Evolutionary conservation across 2,797 vertebrate species (phyloP).

Genomic region (Halcyon smyrnensis): DNA sequence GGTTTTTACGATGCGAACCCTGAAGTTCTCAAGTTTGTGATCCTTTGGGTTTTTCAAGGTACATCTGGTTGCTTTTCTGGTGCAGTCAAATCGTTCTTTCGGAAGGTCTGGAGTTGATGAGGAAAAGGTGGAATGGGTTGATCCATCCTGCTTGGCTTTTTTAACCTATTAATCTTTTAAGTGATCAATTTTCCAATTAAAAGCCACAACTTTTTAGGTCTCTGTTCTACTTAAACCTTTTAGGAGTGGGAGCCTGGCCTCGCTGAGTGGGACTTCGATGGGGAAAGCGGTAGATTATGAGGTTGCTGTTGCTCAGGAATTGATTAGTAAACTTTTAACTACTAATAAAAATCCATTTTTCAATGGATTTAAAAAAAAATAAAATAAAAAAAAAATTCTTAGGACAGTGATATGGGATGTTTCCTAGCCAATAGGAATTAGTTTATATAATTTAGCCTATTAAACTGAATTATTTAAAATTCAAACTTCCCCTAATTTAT

Average conservation of each 20-base stretch:
- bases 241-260: constrained; percentile 46
- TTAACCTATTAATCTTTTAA: not conserved
- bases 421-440: constrained; percentile 70
- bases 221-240: constrained; percentile 25
- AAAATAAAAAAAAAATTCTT: constrained; percentile 34
- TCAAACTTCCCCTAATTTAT: constrained; percentile 63
- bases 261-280: constrained; percentile 5
- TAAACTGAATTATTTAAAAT: constrained; percentile 73
- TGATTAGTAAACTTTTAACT: constrained; percentile 71
- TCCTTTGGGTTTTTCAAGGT: not conserved
- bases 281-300: constrained; percentile 48
- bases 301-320: constrained; percentile 78
- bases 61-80: constrained; percentile 6
- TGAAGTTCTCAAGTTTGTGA: constrained; percentile 18
- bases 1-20: not conserved
- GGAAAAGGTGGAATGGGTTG: not conserved
- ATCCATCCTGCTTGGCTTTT: constrained; percentile 41
- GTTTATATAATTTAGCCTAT: constrained; percentile 70
- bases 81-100: not conserved
- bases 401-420: constrained; percentile 58
- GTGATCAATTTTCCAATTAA: not conserved
- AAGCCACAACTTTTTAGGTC: constrained; percentile 15
- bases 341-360: constrained; percentile 67
- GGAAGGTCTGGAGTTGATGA: constrained; percentile 6
- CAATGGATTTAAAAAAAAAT: constrained; percentile 46